Evolutionary conservation across 2,797 vertebrate genomes (phyloP).

Genomic region (Pseudotriccus pelzelni): DNA sequence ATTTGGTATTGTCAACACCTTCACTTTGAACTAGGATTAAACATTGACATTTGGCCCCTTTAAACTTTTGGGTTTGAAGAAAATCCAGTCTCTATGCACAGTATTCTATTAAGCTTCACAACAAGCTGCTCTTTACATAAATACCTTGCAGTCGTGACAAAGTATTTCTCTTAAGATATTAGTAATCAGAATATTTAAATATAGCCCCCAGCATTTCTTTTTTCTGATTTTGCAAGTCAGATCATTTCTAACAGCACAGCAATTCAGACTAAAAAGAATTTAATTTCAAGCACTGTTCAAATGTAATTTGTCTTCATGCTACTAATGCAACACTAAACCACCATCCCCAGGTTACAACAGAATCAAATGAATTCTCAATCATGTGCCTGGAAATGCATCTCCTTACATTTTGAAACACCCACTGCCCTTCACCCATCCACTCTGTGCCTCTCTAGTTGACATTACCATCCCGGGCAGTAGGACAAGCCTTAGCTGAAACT

Average conservation of each 20-base stretch:
- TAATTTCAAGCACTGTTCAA: slow-evolving; percentile 20
- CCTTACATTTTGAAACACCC: not conserved
- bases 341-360: not conserved
- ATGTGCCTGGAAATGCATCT: not conserved
- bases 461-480: not conserved
- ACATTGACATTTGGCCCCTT: not conserved
- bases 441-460: not conserved
- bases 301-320: not conserved
- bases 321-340: slow-evolving; percentile 9
- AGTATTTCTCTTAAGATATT: not conserved
- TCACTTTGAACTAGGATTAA: not conserved
- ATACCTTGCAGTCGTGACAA: not conserved
- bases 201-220: not conserved
- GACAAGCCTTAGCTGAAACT: not conserved
- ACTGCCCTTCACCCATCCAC: not conserved
- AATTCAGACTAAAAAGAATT: not conserved
- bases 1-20: not conserved
- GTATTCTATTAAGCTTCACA: not conserved
- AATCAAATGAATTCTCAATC: slow-evolving; percentile 14
- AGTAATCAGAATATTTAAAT: not conserved
- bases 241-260: not conserved
- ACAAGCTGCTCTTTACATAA: not conserved
- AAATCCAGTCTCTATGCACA: not conserved
- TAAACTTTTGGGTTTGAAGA: not conserved
- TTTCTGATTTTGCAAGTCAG: slow-evolving; percentile 19